Base-by-base conservation (phyloP, 2,888 invertebrate genomes). In the Busseola fusca region DNA sequence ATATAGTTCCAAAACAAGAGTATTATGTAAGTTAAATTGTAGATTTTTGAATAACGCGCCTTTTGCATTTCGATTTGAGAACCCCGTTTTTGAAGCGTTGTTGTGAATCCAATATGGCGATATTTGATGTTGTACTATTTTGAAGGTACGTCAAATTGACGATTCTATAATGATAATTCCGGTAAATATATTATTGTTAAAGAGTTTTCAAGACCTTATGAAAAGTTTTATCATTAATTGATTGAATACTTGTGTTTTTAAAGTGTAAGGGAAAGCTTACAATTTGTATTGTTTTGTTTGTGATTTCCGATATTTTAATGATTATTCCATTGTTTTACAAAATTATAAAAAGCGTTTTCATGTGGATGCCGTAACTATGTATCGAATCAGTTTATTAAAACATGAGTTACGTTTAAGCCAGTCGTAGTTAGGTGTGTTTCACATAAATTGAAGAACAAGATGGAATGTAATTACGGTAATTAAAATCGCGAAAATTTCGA, bases 61-160 rank as follows among this genome's bases (percentile, higher is more conserved):
- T 83, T 88, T 89, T 85, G 66, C 56, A 74, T 64, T 88, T 91
- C 86, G 83, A 90, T 91, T 92, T 93, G 96, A 91, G 94, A 95
- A 95, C 96, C 96, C 96, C 95, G 86, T 87, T 89, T 96, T 96
- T 96, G 94, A 96, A 96, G 96, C 97, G 96, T 97, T 97, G 97
- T 97, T 96, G 96, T 96, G 96, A 96, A 96, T 97, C 96, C 96
- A 97, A 96, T 96, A 97, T 97, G 97, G 97, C 97, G 96, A 94
- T 94, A 94, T 93, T 94, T 95, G 94, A 96, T 96, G 95, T 95
- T 95, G 93, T 94, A 93, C 93, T 94, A 91, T 94, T 95, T 94
- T 95, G 95, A 95, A 95, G 95, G 96, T 95, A 96, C 95, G 96
- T 96, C 96, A 95, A 92, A 95, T 93, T 95, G 95, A 95, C 95